Percentiles rank a stretch among this genome's conserved stretches.
These are phyloP conservation scores for Zaprionus lineosus DNA, from an alignment of 2,888 invertebrate species.

Conservation along the genomic window DNA sequence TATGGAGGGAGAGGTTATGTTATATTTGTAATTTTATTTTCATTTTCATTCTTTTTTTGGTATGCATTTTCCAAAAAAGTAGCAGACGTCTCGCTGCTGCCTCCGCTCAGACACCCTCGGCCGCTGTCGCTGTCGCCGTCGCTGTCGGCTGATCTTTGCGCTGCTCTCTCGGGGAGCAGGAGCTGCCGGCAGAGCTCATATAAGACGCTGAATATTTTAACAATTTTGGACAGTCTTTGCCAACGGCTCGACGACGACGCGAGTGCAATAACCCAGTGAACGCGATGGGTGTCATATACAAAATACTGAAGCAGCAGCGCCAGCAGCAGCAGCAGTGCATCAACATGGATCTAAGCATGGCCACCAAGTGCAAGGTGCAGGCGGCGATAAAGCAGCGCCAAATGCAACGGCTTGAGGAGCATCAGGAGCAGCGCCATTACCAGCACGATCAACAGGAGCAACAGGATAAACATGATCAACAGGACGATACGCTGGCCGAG, in stretches of 20 bases:
- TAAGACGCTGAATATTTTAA: slow-evolving; percentile 44
- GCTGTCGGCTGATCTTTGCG: background rate
- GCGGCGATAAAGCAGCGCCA: slow-evolving; percentile 59
- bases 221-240: slow-evolving; percentile 62
- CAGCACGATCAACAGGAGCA: slow-evolving; percentile 10
- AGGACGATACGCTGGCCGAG: slow-evolving; percentile 50
- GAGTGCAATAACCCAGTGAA: slow-evolving; percentile 35
- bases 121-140: slow-evolving; percentile 2
- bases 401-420: slow-evolving; percentile 20
- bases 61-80: slow-evolving; percentile 49
- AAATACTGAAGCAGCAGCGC: slow-evolving; percentile 74
- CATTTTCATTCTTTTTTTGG: slow-evolving; percentile 49
- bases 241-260: slow-evolving; percentile 53
- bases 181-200: slow-evolving; percentile 33
- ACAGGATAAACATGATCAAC: slow-evolving; percentile 1
- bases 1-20: slow-evolving; percentile 43
- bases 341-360: slow-evolving; percentile 54
- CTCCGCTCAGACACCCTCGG: slow-evolving; percentile 25
- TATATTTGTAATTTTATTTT: slow-evolving; percentile 64
- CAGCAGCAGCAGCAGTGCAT: slow-evolving; percentile 30
- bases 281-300: slow-evolving; percentile 78
- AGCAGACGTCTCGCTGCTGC: slow-evolving; percentile 45
- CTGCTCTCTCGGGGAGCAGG: slow-evolving; percentile 15
- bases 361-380: slow-evolving; percentile 61
- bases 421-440: slow-evolving; percentile 11